Conservation (phyloP, 2,113 vertebrate species). For the Ceyx melanurus region DNA sequence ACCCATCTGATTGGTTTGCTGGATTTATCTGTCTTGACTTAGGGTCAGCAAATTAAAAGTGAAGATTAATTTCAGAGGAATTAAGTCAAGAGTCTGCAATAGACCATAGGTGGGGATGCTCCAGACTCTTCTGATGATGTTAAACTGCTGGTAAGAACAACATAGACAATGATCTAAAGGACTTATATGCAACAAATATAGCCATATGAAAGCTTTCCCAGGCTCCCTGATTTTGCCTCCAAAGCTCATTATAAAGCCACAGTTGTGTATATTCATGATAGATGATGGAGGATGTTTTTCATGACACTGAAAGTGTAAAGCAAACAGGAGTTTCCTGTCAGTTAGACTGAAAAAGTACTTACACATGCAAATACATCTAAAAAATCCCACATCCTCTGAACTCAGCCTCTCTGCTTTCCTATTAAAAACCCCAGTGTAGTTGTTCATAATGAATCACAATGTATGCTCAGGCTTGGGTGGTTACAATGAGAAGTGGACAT, state of each 20-base stretch:
- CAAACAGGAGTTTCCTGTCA: constrained; percentile 41
- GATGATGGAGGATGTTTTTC: background rate
- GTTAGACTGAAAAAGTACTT: constrained; percentile 2
- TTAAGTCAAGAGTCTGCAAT: background rate
- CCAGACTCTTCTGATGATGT: background rate
- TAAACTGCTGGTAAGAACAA: background rate
- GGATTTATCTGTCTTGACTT: background rate
- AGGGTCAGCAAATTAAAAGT: background rate
- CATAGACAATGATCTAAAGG: background rate
- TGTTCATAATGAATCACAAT: background rate
- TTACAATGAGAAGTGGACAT: background rate
- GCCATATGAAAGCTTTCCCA: constrained; percentile 14
- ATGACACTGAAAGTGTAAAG: constrained; percentile 1
- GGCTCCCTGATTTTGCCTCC: background rate
- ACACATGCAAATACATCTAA: constrained; percentile 28
- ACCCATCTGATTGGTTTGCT: background rate
- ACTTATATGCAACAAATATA: background rate
- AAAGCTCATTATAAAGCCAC: background rate
- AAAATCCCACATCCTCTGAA: constrained; percentile 36
- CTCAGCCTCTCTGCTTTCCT: constrained; percentile 20
- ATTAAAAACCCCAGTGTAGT: background rate
- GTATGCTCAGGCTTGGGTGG: background rate
- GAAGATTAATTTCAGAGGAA: background rate
- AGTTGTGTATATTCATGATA: constrained; percentile 1
- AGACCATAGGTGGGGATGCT: background rate